Percentiles rank a stretch among this genome's conserved stretches.
phyloP scores from a whole-genome alignment of 2,797 vertebrate genomes.

The Ciconia nigra region DNA sequence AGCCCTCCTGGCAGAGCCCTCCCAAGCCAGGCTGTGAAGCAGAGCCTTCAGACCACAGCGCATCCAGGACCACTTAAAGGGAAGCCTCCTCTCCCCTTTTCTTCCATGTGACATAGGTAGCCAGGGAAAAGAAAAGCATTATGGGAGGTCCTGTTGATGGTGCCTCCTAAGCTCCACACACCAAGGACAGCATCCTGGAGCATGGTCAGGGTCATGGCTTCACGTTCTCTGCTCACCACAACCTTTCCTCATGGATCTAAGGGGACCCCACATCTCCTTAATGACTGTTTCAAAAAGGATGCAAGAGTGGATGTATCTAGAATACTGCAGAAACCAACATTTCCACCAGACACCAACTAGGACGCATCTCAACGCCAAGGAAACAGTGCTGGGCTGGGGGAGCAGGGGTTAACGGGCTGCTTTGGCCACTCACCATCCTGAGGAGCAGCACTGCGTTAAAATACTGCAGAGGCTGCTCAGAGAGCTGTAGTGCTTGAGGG shows the following conservation, averaged over 20 bases:
- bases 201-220: background rate
- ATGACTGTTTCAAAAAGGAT: background rate
- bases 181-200: background rate
- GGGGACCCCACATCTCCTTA: background rate
- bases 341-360: background rate
- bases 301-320: background rate
- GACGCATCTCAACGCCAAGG: background rate
- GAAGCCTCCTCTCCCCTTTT: background rate
- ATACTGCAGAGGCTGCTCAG: background rate
- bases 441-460: background rate
- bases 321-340: background rate
- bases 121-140: background rate
- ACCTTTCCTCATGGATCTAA: background rate
- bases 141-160: fast-evolving
- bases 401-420: background rate
- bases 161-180: background rate
- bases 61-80: fast-evolving
- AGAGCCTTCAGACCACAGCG: background rate
- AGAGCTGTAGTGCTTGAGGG: background rate
- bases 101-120: background rate
- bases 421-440: background rate
- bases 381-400: background rate
- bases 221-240: background rate
- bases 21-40: background rate
- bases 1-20: background rate